Percentiles rank a stretch among this genome's conserved stretches.
phyloP scores from a whole-genome alignment of 2,888 invertebrate species.

The Bursaphelenchus okinawaensis region DNA sequence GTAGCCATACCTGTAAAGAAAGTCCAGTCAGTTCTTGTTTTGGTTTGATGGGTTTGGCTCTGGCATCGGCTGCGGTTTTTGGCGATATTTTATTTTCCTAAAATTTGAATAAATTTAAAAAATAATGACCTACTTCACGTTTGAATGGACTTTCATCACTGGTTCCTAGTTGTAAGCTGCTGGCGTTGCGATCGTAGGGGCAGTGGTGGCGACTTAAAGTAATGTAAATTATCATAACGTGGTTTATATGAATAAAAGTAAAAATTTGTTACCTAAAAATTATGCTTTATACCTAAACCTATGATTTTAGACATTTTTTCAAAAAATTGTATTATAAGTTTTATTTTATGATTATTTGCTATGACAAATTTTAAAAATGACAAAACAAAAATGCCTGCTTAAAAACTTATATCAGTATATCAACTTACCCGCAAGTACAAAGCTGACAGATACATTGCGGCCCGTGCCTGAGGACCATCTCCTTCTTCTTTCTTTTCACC shows the following conservation, averaged over 20 bases:
- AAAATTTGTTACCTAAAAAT: conserved; percentile 4
- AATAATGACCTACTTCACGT: conserved; percentile 23
- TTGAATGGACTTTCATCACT: conserved; percentile 19
- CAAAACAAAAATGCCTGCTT: no score
- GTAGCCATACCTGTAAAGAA: conserved; percentile 17
- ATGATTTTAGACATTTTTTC: no score
- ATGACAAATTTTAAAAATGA: no score
- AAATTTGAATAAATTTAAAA: conserved; percentile 4
- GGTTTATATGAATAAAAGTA: neutral
- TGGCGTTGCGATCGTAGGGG: conserved; percentile 48
- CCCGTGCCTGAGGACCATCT: conserved; percentile 37
- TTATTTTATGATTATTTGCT: no score
- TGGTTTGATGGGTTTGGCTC: conserved; percentile 20
- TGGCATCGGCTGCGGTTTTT: conserved; percentile 14
- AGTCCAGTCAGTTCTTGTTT: conserved; percentile 15
- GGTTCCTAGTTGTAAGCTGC: conserved; percentile 38
- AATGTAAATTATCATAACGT: no score
- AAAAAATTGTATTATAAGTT: no score
- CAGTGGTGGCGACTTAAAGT: conserved; percentile 44
- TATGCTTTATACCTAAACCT: no score
- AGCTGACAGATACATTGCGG: conserved; percentile 54
- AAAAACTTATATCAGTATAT: neutral
- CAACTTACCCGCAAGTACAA: conserved; percentile 52
- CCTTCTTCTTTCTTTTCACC: no score
- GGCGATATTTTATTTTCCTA: conserved; percentile 18